phyloP scores from a whole-genome alignment of 2,888 invertebrate genomes.

The Tipula lateralis region DNA sequence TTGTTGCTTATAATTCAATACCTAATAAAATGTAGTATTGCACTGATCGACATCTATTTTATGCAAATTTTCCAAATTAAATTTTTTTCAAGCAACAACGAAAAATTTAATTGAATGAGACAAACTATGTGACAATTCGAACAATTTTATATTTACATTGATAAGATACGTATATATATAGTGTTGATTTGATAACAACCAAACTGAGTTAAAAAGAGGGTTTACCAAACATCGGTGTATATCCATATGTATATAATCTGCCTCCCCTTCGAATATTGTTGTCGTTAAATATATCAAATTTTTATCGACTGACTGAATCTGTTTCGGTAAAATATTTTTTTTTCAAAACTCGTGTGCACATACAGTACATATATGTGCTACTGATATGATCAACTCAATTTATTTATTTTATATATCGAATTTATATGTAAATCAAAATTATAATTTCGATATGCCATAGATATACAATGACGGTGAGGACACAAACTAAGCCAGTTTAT shows the following conservation, averaged over 20 bases:
- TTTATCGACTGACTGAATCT: background rate
- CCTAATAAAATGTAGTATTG: too few relatives aligned
- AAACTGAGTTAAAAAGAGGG: background rate
- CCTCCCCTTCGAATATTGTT: too few relatives aligned
- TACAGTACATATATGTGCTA: too few relatives aligned
- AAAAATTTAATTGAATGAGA: background rate
- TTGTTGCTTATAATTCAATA: too few relatives aligned
- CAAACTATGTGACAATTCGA: background rate
- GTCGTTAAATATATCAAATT: background rate
- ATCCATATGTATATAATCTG: background rate
- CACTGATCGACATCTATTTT: too few relatives aligned
- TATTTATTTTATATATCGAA: background rate
- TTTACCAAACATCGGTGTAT: background rate
- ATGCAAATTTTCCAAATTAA: background rate
- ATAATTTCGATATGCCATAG: background rate
- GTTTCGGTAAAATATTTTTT: background rate
- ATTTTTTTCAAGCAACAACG: background rate
- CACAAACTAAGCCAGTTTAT: too few relatives aligned
- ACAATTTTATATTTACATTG: background rate
- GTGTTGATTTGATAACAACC: background rate
- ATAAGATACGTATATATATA: background rate
- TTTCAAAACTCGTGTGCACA: background rate
- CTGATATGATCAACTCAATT: background rate
- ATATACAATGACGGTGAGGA: too few relatives aligned
- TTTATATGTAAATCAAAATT: constrained; percentile 9